A percentile compares a stretch with the other conserved stretches of the same genome.
These are phyloP conservation scores for Atta colombica DNA, from an alignment of 1,140 invertebrate genomes.

Conservation along the genomic window DNA sequence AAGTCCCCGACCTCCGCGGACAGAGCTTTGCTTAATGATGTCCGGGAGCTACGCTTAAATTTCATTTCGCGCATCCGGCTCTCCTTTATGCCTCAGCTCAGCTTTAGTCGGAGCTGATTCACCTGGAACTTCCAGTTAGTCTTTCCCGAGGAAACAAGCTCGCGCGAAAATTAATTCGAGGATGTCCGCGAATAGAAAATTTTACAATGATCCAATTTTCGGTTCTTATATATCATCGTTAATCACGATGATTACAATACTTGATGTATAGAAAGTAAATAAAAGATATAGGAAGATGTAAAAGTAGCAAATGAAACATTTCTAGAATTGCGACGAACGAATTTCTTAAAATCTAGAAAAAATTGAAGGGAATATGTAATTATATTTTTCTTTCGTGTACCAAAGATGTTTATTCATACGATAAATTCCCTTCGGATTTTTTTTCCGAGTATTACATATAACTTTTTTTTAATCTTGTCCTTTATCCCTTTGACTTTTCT, in stretches of 20 bases:
- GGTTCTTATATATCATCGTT: neutral
- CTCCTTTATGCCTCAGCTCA: slow-evolving; percentile 10
- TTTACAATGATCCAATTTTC: neutral
- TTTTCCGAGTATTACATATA: neutral
- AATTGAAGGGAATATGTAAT: neutral
- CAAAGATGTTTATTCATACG: neutral
- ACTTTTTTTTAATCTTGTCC: neutral
- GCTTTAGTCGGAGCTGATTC: slow-evolving; percentile 39
- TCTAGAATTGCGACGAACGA: too few relatives aligned
- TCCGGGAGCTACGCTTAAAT: slow-evolving; percentile 59
- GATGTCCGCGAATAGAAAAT: neutral
- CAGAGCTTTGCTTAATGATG: slow-evolving; percentile 64
- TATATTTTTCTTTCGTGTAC: neutral
- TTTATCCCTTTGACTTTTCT: neutral
- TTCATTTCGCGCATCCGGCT: slow-evolving; percentile 50
- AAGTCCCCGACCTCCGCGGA: slow-evolving; percentile 28
- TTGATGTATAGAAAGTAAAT: neutral
- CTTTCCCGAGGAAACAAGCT: slow-evolving; percentile 23
- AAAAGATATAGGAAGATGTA: neutral
- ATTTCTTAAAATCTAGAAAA: too few relatives aligned
- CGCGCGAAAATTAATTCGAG: slow-evolving; percentile 51
- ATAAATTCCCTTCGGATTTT: neutral
- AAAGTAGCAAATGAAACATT: neutral
- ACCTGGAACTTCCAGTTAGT: slow-evolving; percentile 13
- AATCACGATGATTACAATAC: neutral